These are phyloP conservation scores for Ametastegia equiseti DNA, from an alignment of 2,888 invertebrate species.

Conservation along the genomic window DNA sequence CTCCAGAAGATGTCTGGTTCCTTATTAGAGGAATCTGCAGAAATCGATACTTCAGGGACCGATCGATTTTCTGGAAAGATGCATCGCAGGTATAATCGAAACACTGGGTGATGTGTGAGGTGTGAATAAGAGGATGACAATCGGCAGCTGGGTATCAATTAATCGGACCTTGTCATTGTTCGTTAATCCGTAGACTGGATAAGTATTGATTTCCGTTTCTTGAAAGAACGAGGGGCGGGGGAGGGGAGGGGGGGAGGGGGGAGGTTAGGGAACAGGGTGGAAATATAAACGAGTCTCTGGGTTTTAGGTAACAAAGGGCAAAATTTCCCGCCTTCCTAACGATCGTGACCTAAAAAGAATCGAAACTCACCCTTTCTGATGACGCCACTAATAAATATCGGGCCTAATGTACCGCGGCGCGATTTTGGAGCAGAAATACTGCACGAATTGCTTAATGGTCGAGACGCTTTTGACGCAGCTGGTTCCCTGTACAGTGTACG, in stretches of 20 bases:
- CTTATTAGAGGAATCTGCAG: too few relatives aligned
- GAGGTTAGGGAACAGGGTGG: slow-evolving; percentile 44
- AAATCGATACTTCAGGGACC: too few relatives aligned
- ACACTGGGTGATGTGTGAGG: too few relatives aligned
- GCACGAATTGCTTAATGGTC: neutral
- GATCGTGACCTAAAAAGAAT: slow-evolving; percentile 64
- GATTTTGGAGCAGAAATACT: neutral
- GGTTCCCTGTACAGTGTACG: too few relatives aligned
- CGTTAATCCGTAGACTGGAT: slow-evolving; percentile 51
- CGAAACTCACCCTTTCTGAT: slow-evolving; percentile 10
- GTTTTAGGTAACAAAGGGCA: slow-evolving; percentile 58
- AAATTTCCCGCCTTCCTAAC: slow-evolving; percentile 59
- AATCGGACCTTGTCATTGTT: neutral
- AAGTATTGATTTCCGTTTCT: slow-evolving; percentile 55
- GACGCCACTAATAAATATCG: neutral
- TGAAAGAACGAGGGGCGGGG: too few relatives aligned
- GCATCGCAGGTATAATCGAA: too few relatives aligned
- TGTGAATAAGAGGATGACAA: too few relatives aligned
- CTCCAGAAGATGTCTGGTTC: too few relatives aligned
- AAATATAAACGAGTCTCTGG: slow-evolving; percentile 53
- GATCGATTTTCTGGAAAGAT: too few relatives aligned
- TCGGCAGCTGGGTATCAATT: neutral
- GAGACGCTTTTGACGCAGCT: neutral
- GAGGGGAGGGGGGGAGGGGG: too few relatives aligned
- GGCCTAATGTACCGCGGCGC: neutral